Percentiles rank a stretch among this genome's conserved stretches.
phyloP scores from a whole-genome alignment of 2,888 invertebrate genomes.

The Furcula furcula region DNA sequence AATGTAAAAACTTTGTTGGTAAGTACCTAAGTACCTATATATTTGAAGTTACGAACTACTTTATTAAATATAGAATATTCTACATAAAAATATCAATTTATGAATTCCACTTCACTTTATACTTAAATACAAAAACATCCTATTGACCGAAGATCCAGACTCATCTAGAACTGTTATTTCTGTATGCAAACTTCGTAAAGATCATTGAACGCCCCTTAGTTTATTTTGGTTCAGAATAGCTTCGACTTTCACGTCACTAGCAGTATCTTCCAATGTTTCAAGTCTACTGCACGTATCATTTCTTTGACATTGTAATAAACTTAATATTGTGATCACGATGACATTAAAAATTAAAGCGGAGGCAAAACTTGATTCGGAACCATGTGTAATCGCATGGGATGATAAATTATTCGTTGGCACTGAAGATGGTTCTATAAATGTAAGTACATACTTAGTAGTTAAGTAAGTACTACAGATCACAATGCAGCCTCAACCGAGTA shows the following conservation, averaged over 20 bases:
- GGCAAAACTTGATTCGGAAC: conserved; percentile 58
- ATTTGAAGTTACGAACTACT: no score
- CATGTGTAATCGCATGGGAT: conserved; percentile 63
- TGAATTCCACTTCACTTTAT: no score
- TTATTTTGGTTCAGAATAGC: conserved; percentile 42
- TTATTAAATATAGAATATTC: no score
- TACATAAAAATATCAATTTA: no score
- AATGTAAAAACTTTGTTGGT: no score
- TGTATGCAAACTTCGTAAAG: conserved; percentile 35
- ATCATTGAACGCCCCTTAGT: conserved; percentile 37
- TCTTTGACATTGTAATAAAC: not conserved
- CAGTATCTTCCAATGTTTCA: conserved; percentile 38
- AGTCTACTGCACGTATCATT: conserved; percentile 25
- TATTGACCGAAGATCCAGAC: no score
- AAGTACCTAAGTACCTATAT: no score
- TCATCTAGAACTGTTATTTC: conserved; percentile 41
- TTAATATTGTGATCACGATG: conserved; percentile 39
- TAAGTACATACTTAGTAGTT: no score
- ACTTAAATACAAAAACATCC: no score
- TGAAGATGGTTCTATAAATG: conserved; percentile 63
- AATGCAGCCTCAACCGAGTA: no score
- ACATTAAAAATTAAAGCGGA: conserved; percentile 54
- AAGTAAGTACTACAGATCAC: no score
- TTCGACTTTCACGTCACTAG: conserved; percentile 15
- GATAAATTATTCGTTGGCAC: conserved; percentile 59